Conservation (phyloP, 2,797 vertebrate species). For the Enteromius anoplus region DNA sequence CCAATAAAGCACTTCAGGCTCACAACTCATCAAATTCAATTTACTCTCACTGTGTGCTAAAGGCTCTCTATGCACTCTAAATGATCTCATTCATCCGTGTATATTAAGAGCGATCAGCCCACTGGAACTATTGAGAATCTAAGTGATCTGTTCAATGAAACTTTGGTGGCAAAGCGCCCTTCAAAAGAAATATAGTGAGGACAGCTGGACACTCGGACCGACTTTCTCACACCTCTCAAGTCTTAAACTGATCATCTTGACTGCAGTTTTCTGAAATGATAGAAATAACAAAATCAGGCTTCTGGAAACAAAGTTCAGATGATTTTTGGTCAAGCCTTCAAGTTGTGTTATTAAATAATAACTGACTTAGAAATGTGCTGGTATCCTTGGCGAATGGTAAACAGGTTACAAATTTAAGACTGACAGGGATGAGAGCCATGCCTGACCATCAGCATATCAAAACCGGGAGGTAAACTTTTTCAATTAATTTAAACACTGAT, state of each 20-base stretch:
- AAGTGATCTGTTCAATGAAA: background rate
- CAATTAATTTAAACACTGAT: no score
- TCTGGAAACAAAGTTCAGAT: background rate
- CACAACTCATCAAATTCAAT: slow-evolving; percentile 38
- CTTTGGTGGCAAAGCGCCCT: background rate
- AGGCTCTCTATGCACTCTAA: slow-evolving; percentile 18
- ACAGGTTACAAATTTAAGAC: background rate
- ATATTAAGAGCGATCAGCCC: slow-evolving; percentile 29
- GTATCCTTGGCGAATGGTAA: background rate
- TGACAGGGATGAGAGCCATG: background rate
- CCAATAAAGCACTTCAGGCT: slow-evolving; percentile 41
- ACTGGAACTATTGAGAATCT: slow-evolving; percentile 1
- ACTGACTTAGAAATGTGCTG: background rate
- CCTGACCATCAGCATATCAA: background rate
- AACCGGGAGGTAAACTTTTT: background rate
- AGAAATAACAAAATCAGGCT: background rate
- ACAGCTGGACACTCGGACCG: background rate
- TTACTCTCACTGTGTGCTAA: background rate
- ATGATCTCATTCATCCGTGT: slow-evolving; percentile 25
- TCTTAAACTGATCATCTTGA: slow-evolving; percentile 4
- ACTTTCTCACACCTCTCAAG: background rate
- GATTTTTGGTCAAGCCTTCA: background rate
- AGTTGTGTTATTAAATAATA: background rate
- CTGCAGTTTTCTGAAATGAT: background rate
- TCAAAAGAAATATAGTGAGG: background rate